A percentile compares a stretch with the other conserved stretches of the same genome.
phyloP scores from a whole-genome alignment of 2,113 vertebrate species.

The Periophthalmodon schlosseri region DNA sequence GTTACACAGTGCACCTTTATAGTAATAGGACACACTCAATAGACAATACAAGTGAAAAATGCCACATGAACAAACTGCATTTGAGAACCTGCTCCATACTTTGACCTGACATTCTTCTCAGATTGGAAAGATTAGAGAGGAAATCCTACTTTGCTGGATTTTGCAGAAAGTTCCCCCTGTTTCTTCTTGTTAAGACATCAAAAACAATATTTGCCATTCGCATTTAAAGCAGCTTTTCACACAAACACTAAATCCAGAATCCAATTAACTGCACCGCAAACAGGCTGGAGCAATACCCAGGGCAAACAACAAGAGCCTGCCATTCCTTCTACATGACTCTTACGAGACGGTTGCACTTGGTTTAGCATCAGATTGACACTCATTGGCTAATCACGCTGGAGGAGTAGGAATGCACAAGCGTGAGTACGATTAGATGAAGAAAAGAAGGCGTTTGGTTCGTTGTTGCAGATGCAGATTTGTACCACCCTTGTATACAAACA shows the following conservation, averaged over 20 bases:
- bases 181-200: constrained; percentile 24
- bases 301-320: constrained; percentile 3
- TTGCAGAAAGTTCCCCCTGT: constrained; percentile 34
- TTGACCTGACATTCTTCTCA: constrained; percentile 43
- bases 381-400: constrained; percentile 57
- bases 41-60: background rate
- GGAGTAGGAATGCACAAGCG: constrained; percentile 33
- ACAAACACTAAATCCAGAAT: background rate
- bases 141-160: constrained; percentile 46
- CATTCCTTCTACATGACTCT: constrained; percentile 9
- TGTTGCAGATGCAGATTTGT: constrained; percentile 29
- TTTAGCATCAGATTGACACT: constrained; percentile 48
- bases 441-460: constrained; percentile 1
- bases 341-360: background rate
- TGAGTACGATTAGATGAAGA: constrained; percentile 6
- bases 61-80: background rate
- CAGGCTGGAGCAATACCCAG: background rate
- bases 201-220: background rate
- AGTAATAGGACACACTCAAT: background rate
- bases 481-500: background rate
- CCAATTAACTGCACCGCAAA: background rate
- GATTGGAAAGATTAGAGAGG: constrained; percentile 42
- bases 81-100: constrained; percentile 2
- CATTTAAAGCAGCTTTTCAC: constrained; percentile 1
- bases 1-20: too few relatives aligned